Conservation (phyloP, 2,888 invertebrate species). For the Tenthredo distinguenda region DNA sequence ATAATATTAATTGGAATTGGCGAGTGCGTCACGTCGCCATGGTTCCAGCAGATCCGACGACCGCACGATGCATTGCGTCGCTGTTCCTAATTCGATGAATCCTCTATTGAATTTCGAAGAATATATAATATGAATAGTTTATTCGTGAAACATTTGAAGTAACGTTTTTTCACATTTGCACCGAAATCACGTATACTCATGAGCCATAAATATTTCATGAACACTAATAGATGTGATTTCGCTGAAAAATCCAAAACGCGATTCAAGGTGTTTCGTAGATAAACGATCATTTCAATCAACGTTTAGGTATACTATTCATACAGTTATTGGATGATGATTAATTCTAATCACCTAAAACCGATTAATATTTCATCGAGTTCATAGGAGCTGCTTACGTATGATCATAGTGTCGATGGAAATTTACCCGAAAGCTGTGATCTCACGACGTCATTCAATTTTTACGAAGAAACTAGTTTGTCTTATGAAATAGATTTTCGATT, state of each 20-base stretch:
- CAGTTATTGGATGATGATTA: neutral
- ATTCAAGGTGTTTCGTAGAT: too few relatives aligned
- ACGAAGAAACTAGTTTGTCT: neutral
- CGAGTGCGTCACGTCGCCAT: slow-evolving; percentile 6
- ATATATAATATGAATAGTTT: too few relatives aligned
- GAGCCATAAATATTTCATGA: too few relatives aligned
- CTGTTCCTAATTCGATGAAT: neutral
- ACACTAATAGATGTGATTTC: too few relatives aligned
- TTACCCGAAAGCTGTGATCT: neutral
- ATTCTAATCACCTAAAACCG: too few relatives aligned
- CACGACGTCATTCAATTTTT: neutral
- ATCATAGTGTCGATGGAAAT: neutral
- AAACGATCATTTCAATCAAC: too few relatives aligned
- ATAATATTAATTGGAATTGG: neutral
- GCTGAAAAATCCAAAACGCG: too few relatives aligned
- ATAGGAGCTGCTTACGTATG: neutral
- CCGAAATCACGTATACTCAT: too few relatives aligned
- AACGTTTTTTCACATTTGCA: neutral
- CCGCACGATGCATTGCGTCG: neutral
- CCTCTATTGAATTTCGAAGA: neutral
- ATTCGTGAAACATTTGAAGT: neutral
- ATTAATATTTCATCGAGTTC: neutral
- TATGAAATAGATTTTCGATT: neutral
- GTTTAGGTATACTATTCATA: too few relatives aligned
- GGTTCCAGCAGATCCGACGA: neutral